These are phyloP conservation scores for Odontocolon sp. DNA, from an alignment of 2,888 invertebrate genomes.

Conservation along the genomic window DNA sequence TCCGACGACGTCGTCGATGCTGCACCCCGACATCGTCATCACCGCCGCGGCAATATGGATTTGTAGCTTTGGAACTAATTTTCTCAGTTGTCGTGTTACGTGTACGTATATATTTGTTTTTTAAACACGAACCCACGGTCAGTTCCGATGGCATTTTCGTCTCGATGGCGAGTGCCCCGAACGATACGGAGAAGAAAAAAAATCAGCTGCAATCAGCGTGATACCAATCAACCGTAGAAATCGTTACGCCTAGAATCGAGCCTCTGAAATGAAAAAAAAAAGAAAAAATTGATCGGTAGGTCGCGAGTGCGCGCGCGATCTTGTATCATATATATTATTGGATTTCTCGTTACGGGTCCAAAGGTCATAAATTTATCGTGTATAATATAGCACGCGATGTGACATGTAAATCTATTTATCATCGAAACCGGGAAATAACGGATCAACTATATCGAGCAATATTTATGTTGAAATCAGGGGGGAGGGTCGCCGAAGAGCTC, in stretches of 20 bases:
- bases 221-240: conserved; percentile 29
- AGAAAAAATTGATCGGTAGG: conserved; percentile 3
- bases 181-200: background rate
- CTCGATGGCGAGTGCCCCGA: too few relatives aligned
- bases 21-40: too few relatives aligned
- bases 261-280: background rate
- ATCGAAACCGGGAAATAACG: conserved; percentile 44
- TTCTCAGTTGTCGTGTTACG: too few relatives aligned
- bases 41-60: background rate
- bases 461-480: conserved; percentile 65
- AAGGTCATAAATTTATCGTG: conserved; percentile 73
- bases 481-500: conserved; percentile 12
- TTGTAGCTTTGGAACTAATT: background rate
- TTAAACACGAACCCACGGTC: too few relatives aligned
- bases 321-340: conserved; percentile 63
- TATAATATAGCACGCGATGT: conserved; percentile 61
- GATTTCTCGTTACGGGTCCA: conserved; percentile 78
- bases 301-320: conserved; percentile 18
- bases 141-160: too few relatives aligned
- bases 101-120: too few relatives aligned
- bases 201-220: conserved; percentile 47
- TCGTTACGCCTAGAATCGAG: conserved; percentile 17
- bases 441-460: conserved; percentile 69
- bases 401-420: conserved; percentile 49
- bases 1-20: too few relatives aligned